Evolutionary conservation across 1,140 invertebrate genomes (phyloP).

Genomic region (Drosophila rhopaloa): DNA sequence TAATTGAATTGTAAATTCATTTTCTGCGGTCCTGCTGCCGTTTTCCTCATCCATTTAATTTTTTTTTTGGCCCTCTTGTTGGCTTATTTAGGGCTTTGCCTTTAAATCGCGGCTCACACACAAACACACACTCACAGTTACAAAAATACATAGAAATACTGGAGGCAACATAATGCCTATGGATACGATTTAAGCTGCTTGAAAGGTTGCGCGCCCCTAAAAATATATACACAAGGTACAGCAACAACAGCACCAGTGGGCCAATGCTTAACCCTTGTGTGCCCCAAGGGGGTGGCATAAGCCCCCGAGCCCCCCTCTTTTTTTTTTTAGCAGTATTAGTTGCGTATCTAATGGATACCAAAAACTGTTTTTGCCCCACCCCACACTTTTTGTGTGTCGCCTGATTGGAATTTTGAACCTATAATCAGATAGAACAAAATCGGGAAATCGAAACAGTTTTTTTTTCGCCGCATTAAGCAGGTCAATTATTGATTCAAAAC

Average conservation of each 20-base stretch:
- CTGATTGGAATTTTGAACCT: slow-evolving; percentile 27
- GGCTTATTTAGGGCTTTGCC: slow-evolving; percentile 74
- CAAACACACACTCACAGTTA: slow-evolving; percentile 24
- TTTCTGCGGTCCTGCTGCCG: slow-evolving; percentile 42
- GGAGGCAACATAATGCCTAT: slow-evolving; percentile 60
- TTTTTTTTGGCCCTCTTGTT: slow-evolving; percentile 52
- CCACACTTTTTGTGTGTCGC: slow-evolving; percentile 5
- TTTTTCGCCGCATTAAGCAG: not conserved
- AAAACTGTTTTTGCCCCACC: slow-evolving; percentile 45
- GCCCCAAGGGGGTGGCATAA: slow-evolving; percentile 5
- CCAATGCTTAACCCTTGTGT: slow-evolving; percentile 33
- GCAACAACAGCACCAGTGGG: not conserved
- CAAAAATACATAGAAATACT: slow-evolving; percentile 22
- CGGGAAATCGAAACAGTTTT: not conserved
- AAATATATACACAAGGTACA: slow-evolving; percentile 67
- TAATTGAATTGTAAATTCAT: slow-evolving; percentile 54
- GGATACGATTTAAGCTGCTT: slow-evolving; percentile 75
- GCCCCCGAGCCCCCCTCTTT: not conserved
- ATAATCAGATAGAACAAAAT: slow-evolving; percentile 4
- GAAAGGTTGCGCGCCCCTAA: slow-evolving; percentile 76
- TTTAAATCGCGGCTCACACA: slow-evolving; percentile 68
- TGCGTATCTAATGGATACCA: slow-evolving; percentile 77
- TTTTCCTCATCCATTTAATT: slow-evolving; percentile 18
- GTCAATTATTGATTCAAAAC: slow-evolving; percentile 21
- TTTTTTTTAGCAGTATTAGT: slow-evolving; percentile 56